A percentile compares a stretch with the other conserved stretches of the same genome.
These are phyloP conservation scores for Actenoides hombroni DNA, from an alignment of 2,113 vertebrate species.

Conservation along the genomic window DNA sequence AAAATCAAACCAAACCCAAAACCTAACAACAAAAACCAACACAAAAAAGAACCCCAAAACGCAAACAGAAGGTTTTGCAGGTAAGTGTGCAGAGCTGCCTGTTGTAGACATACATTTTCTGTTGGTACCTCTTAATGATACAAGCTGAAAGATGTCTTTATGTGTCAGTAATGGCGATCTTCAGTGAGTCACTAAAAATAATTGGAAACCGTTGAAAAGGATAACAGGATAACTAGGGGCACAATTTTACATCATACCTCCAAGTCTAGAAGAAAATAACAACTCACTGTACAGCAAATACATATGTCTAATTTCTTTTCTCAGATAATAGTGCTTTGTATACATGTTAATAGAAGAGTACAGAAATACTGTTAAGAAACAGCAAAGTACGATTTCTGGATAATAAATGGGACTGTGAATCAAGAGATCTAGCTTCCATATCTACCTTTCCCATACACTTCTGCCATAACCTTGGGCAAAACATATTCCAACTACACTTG, in stretches of 20 bases:
- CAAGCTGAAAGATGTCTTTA: neutral
- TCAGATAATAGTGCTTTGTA: neutral
- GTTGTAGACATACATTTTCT: neutral
- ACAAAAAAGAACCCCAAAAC: neutral
- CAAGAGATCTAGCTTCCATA: neutral
- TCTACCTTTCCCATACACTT: neutral
- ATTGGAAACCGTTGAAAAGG: neutral
- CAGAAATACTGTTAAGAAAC: neutral
- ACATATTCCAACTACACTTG: neutral
- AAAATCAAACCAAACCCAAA: neutral
- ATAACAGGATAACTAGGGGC: neutral
- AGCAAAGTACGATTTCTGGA: neutral
- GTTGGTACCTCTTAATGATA: neutral
- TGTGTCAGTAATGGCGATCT: neutral
- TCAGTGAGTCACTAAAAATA: neutral
- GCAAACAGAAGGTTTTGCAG: neutral
- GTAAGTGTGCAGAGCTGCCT: neutral
- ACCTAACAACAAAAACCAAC: no score
- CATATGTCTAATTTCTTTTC: neutral
- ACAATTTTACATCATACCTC: neutral
- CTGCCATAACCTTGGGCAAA: slow-evolving; percentile 1
- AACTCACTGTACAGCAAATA: neutral
- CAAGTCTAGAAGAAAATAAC: neutral
- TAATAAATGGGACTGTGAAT: neutral
- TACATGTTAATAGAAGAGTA: neutral